Evolutionary conservation across 2,113 vertebrate genomes (phyloP).

Genomic region (Caloenas nicobarica): DNA sequence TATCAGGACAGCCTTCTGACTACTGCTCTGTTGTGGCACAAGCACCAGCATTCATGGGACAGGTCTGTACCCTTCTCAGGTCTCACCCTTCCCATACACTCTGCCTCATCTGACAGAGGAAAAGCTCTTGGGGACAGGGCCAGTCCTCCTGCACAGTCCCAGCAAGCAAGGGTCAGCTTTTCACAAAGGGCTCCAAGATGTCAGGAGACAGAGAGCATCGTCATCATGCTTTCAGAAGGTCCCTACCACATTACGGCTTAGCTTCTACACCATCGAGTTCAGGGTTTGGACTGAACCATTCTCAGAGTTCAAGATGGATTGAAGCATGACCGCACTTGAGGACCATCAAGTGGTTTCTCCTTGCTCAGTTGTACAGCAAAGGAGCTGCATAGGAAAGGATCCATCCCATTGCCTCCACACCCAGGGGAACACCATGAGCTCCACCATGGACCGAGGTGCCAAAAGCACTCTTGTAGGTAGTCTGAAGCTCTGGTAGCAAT

Average conservation of each 20-base stretch:
- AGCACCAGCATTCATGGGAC: background rate
- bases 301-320: background rate
- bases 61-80: background rate
- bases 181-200: background rate
- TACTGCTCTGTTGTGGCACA: fast-evolving
- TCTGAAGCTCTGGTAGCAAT: background rate
- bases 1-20: background rate
- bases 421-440: background rate
- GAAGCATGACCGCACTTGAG: fast-evolving
- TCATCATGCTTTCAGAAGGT: background rate
- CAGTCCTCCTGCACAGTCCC: background rate
- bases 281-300: background rate
- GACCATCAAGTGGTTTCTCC: background rate
- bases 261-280: fast-evolving
- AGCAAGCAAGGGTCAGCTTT: background rate
- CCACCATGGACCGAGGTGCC: fast-evolving
- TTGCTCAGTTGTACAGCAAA: background rate
- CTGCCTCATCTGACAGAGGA: background rate
- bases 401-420: background rate
- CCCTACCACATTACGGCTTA: background rate
- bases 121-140: background rate
- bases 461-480: background rate
- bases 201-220: background rate
- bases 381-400: background rate
- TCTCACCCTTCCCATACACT: background rate